Base-by-base conservation (phyloP, 2,113 vertebrate genomes). In the Ictidomys tridecemlineatus region DNA sequence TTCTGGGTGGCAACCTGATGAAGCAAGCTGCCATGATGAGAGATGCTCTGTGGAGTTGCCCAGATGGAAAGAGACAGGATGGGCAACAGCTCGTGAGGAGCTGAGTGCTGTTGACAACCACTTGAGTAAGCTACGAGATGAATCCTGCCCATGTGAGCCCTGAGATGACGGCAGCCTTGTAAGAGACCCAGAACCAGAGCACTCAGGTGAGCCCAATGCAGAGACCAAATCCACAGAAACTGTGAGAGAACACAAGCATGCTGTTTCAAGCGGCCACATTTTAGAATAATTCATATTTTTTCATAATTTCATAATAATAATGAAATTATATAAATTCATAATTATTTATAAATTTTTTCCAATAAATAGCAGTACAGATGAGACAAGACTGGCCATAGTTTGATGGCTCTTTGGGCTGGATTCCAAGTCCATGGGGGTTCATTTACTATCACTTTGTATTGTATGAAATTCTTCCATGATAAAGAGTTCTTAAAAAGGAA, bases 401-500 rank as follows among this genome's bases (percentile, higher is more conserved):
- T 85, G 51, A 13, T 94, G 51, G 56, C 10, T 95, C 53, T 84
- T 11, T 51, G 34, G 37, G 17, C 18, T 28, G 1, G 34, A 18
- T 53, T 17, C 79, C 37, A 95, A 51, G 39, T 48, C 24, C 48
- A 65, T 17, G 24, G 5, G 45, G 18, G 14, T 65, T 92, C 34
- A 30, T 42, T 79, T 89, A 42, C 37, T 84, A 42, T 48, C 70
- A 67, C 51, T 89, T 63, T 65, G 32, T 34, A 26, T 67, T 85
- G n/a, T 70, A 73, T 91, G 10, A 74, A 92, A 91, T 85, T 95
- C 77, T 74, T 79, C 61, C 78, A 42, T 32, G 28, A 97, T 42
- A 82, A 92, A 85, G 30, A 82, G 10, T 45, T 77, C n/a, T 80
- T 93, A 8, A 58, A 95, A 93, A 88, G 22, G 20, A 77, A 82